A percentile compares a stretch with the other conserved stretches of the same genome.
phyloP scores from a whole-genome alignment of 2,113 vertebrate genomes.

The Elachura formosa region DNA sequence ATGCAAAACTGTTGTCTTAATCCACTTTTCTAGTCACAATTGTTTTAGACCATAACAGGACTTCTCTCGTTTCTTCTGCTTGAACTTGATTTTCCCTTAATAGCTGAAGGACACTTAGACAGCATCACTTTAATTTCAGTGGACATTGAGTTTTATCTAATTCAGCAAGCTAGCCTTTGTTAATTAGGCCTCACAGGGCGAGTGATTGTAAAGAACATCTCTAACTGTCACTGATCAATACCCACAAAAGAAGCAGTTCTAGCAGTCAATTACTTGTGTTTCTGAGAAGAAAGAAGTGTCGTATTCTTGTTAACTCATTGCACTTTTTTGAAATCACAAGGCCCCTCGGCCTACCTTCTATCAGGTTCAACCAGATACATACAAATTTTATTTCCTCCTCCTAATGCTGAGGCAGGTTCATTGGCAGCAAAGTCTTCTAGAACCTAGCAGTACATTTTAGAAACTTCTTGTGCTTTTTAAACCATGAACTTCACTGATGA shows the following conservation, averaged over 20 bases:
- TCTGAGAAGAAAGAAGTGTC: constrained; percentile 30
- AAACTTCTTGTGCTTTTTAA: background rate
- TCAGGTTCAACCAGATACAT: background rate
- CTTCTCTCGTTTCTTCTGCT: constrained; percentile 44
- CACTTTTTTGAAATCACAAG: background rate
- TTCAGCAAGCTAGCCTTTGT: constrained; percentile 76
- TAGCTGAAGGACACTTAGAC: constrained; percentile 68
- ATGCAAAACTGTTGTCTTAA: constrained; percentile 51
- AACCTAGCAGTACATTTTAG: background rate
- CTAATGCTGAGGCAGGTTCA: background rate
- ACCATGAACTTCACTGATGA: background rate
- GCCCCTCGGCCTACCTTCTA: background rate
- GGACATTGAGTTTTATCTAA: constrained; percentile 78
- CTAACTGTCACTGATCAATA: constrained; percentile 69
- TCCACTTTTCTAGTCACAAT: constrained; percentile 35
- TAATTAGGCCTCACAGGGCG: constrained; percentile 75
- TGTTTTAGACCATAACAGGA: constrained; percentile 43
- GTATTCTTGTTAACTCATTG: constrained; percentile 32
- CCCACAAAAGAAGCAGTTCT: constrained; percentile 33
- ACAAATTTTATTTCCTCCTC: background rate
- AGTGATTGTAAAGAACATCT: constrained; percentile 57
- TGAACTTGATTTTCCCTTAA: constrained; percentile 64
- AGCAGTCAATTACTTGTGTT: constrained; percentile 62
- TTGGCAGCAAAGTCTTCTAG: background rate
- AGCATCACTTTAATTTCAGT: constrained; percentile 71